Evolutionary conservation across 2,113 vertebrate genomes (phyloP), one percentile per base, ranked within the genome.

Genomic region (Oplegnathus fasciatus): DNA sequence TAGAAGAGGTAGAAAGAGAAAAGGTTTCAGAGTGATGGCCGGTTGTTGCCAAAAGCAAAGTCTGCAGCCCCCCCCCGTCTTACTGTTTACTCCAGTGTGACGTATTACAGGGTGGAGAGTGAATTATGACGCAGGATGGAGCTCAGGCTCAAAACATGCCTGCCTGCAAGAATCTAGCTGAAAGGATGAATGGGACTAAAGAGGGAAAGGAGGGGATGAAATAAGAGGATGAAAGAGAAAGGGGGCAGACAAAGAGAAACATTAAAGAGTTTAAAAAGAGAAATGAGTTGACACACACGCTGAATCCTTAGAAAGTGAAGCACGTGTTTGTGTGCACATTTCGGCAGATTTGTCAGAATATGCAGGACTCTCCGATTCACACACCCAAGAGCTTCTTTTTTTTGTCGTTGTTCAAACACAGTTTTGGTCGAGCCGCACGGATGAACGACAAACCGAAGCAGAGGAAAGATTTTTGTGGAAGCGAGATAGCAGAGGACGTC

Each of bases 81-180:
- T 34, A 70, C 67, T 67, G 74, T 93, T 93, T 93, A 70, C 76
- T 88, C 80, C 84, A 75, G 75, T 84, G 76, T 92, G 86, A 91
- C 80, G 77, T 91, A 85, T 78, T 54, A 71, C 77, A 70, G 69
- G 69, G 74, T 77, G 78, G 77, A 52, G 50, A 83, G 61, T 90
- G 89, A 89, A 75, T 87, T 84, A 85, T 91, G 91, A 91, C 26
- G 64, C 90, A 79, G 74, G 30, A 69, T 46, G 22, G 54, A 83
- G 81, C 71, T 83, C 61, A 44, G 69, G 52, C 83, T 82, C 58
- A 80, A 87, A 89, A 75, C 67, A 78, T 28, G 57, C 54, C 69
- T 44, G 74, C 75, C 85, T 85, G 72, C 81, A 83, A 83, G 87
- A 82, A 65, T 74, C 69, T 9, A 15, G 54, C 68, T 85, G 83